Base-by-base conservation (phyloP, 2,113 vertebrate genomes). In the Chionomys nivalis region DNA sequence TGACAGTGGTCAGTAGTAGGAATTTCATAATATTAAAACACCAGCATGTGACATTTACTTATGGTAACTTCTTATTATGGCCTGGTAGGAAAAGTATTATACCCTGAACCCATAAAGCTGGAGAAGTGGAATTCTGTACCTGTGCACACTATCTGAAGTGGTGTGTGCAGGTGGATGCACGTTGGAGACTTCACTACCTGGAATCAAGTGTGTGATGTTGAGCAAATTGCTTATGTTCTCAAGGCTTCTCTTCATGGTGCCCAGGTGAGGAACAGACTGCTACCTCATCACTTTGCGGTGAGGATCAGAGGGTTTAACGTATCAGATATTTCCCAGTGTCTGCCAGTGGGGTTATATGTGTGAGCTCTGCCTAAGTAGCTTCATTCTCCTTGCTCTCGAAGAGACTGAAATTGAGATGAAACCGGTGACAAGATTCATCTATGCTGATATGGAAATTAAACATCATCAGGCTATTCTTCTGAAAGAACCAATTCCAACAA, bases 11-110 rank as follows among this genome's bases (percentile, higher is more conserved):
- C 31, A 73, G 33, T 12, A 68, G 21, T 66, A 47, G 65, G 28
- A 44, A 92, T 96, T 70, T 87, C 23, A 66, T 78, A 81, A 88
- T 24, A 75, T 52, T 85, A 94, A 93, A 79, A 88, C 31, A 21
- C 2, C n/a, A 49, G 52, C 55, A 33, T n/a, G 16, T 81, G 72
- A 88, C 87, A 76, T 90, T 82, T 2, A 4, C 12, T 85, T 36
- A 1, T 31, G 1, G 13, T 39, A 28, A 9, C 68, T 68, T 79
- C 68, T 92, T 55, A 44, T 63, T 49, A 31, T 47, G 75, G 49
- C 78, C 21, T 76, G 11, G 3, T 11, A 0, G 28, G 77, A 16
- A n/a, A 78, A 85, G 19, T 5, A 11, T 89, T 76, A 47, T 47
- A 90, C 79, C 63, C 87, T 47, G 94, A 90, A 47, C 36, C 23